These are phyloP conservation scores for Cremastobaeus sp. DNA, from an alignment of 2,888 invertebrate genomes.

Conservation along the genomic window DNA sequence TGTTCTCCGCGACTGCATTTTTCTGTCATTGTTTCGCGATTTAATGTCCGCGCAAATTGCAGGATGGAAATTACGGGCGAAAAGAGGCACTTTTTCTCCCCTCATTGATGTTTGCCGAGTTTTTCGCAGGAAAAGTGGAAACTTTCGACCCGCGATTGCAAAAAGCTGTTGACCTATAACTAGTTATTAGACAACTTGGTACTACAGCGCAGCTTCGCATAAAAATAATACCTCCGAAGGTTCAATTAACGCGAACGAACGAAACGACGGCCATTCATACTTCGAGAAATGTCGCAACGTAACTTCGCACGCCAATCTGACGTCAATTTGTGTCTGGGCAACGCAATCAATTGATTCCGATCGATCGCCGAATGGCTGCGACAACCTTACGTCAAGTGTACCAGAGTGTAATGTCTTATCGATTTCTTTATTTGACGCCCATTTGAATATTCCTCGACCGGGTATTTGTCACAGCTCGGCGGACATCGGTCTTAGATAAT, in stretches of 20 bases:
- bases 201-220: too few species aligned
- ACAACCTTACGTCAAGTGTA: constrained; percentile 32
- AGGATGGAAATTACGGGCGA: too few species aligned
- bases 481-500: constrained; percentile 50
- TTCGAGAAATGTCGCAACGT: constrained; percentile 13
- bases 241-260: too few species aligned
- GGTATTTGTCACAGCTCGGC: constrained; percentile 45
- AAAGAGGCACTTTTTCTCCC: too few species aligned
- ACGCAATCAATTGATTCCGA: constrained; percentile 33
- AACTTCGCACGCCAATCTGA: constrained; percentile 27
- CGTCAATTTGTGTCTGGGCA: constrained; percentile 26
- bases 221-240: constrained; percentile 5
- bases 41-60: too few species aligned
- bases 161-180: neutral
- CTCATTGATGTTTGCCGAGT: too few species aligned
- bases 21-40: too few species aligned
- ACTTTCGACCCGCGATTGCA: too few species aligned
- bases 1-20: too few species aligned
- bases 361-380: constrained; percentile 27
- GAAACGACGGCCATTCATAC: too few species aligned
- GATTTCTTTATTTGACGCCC: constrained; percentile 44
- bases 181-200: too few species aligned
- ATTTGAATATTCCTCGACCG: constrained; percentile 49
- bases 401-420: constrained; percentile 37
- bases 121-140: too few species aligned